Base-by-base conservation (phyloP, 2,113 vertebrate species). In the Antigone vipio region DNA sequence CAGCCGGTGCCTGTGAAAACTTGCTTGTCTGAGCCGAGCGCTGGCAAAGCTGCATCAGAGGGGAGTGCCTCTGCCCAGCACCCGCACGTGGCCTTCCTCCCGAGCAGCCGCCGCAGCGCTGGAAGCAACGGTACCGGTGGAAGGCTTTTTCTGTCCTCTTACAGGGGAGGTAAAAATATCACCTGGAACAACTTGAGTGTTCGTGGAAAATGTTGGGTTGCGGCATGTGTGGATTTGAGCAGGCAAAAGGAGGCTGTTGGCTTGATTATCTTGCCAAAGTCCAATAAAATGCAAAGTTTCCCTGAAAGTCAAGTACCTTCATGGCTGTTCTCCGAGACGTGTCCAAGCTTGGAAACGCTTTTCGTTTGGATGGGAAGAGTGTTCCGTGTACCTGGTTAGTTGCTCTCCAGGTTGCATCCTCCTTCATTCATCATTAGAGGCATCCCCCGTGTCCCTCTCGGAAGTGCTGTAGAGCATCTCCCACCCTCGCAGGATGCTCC, bases 71-170 rank as follows among this genome's bases (percentile, higher is more conserved):
- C 53, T 3, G 26, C 64, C 78, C 14, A 1, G 78, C 67, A 53
- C 23, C 53, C 8, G 0, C 50, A 23, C 0, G 2, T 63, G 75
- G 83, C 64, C 32, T 53, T 44, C 34, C 59, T 58, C 52, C 13
- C 0, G 3, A 45, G 74, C 59, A 44, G n/a, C 75, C 8, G 6
- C 58, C 0, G 9, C 55, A 7, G 44, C 1, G 0, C 56, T 8
- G 9, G 69, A 15, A 73, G 62, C 35, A 2, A 4, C 1, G 0
- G 63, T 26, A 69, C 42, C 5, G 0, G 45, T 0, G 0, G 35
- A 12, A 83, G 35, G 75, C 34, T 11, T 86, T 79, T 92, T 77
- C 75, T 72, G 7, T 80, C 67, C 63, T 49, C 30, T 42, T 42
- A 9, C 18, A 75, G 62, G 47, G 40, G 49, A 59, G 44, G 66